Evolutionary conservation across 2,888 invertebrate genomes (phyloP), one percentile per base, ranked within the genome.

Genomic region (Sesia apiformis): DNA sequence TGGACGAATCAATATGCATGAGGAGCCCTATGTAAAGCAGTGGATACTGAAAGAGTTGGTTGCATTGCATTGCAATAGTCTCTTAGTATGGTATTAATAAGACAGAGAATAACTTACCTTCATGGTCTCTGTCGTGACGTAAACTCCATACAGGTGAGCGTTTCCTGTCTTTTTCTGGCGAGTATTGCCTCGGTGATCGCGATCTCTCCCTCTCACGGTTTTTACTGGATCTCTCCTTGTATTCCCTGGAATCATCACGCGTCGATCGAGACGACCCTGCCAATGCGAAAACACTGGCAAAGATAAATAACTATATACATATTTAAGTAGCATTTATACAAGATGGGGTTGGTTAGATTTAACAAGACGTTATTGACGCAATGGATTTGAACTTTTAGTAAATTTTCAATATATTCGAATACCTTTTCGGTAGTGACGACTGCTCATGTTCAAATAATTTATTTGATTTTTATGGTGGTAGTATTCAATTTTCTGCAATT

Each of bases 221-320:
- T 61, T 65, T 68, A 5, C 40, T 3, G 58, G 75, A 60, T 73
- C 65, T 76, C 55, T 60, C 56, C 5, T 55, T 40, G 23, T n/a
- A n/a, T 38, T 38, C 57, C 84, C 88, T 89, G 82, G 85, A 88
- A 88, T 86, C 87, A 86, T 89, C 88, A 84, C 89, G 85, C 82
- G 84, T 72, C 80, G 89, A 86, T 88, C 89, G 87, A 86, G 88
- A 82, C 78, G 92, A 92, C 92, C 93, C 93, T 93, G 92, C 91
- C 91, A 93, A 93, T 92, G 92, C 90, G 91, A 93, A 93, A 93
- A 93, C 92, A 93, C 93, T 93, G 93, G 92, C 93, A 92, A 92
- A 92, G 87, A 86, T 89, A 89, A 89, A 88, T 89, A 89, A 84
- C 74, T 77, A 76, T 74, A 76, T 8, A 42, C 7, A 50, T 46